Conservation (phyloP, 1,140 invertebrate genomes). For the Drosophila parvula region DNA sequence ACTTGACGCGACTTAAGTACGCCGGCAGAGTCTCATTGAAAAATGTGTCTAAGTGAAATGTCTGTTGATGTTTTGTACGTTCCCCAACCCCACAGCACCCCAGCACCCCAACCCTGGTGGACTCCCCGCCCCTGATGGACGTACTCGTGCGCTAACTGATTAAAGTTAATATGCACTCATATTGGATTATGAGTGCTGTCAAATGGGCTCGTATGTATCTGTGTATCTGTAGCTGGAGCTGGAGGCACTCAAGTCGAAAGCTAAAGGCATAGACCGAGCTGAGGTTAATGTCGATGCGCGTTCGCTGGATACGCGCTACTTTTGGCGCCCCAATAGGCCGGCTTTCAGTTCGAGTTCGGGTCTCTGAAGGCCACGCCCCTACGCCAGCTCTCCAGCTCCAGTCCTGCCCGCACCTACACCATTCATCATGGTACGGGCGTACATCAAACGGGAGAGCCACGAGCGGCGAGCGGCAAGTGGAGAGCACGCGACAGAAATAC, state of each 20-base stretch:
- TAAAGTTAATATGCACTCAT: conserved; percentile 78
- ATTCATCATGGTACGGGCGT: conserved; percentile 36
- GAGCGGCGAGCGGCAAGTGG: neutral
- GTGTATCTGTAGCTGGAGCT: conserved; percentile 1
- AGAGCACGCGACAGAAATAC: conserved; percentile 24
- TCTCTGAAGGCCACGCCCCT: neutral
- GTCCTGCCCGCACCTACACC: conserved; percentile 5
- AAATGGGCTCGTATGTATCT: conserved; percentile 43
- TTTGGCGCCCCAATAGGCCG: conserved; percentile 46
- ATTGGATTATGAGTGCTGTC: conserved; percentile 63
- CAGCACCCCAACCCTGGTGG: neutral
- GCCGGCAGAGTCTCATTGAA: conserved; percentile 46
- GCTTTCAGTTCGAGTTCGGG: conserved; percentile 1
- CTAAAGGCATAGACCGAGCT: conserved; percentile 54
- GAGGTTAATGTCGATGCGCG: conserved; percentile 32
- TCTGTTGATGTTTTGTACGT: conserved; percentile 57
- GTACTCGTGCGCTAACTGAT: conserved; percentile 71
- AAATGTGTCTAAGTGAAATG: conserved; percentile 71
- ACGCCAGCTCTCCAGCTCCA: neutral
- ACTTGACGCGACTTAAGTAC: conserved; percentile 64
- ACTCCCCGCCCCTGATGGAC: conserved; percentile 3
- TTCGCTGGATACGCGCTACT: conserved; percentile 52
- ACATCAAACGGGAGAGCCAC: conserved; percentile 21
- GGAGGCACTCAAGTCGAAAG: conserved; percentile 70
- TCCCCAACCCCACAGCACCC: no score